A percentile compares a stretch with the other conserved stretches of the same genome.
These are phyloP conservation scores for Rhinichthys klamathensis DNA, from an alignment of 2,113 vertebrate species.

Conservation along the genomic window DNA sequence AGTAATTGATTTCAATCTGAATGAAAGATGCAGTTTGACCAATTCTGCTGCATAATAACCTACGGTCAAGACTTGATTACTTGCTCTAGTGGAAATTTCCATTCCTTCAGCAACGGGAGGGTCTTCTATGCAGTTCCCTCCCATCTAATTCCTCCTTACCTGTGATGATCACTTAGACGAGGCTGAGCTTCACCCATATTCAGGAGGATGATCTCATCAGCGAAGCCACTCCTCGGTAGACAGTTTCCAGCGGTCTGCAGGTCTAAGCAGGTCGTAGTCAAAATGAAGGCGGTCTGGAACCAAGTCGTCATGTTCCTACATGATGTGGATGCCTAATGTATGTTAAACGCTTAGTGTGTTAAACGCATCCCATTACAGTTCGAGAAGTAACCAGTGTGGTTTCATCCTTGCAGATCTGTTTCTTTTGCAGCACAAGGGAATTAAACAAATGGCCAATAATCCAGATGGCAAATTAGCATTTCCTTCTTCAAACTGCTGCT, in stretches of 20 bases:
- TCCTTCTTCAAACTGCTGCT: constrained; percentile 60
- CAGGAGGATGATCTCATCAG: constrained; percentile 29
- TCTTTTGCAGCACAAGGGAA: constrained; percentile 33
- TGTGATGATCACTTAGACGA: constrained; percentile 53
- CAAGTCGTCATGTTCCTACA: background rate
- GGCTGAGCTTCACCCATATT: constrained; percentile 35
- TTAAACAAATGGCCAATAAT: constrained; percentile 42
- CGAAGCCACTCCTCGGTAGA: constrained; percentile 39
- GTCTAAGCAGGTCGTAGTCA: constrained; percentile 20
- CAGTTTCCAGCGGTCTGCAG: constrained; percentile 23
- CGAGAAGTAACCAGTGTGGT: background rate
- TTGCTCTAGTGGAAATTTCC: constrained; percentile 79
- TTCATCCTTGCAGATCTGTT: background rate
- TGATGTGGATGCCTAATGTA: background rate
- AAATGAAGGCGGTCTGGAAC: background rate
- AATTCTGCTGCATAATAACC: background rate
- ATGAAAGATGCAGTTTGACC: background rate
- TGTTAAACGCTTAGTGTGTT: background rate
- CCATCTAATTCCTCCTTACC: constrained; percentile 73
- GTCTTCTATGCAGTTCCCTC: constrained; percentile 66
- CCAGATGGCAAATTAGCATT: constrained; percentile 81
- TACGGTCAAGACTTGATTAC: background rate
- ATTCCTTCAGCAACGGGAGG: constrained; percentile 67
- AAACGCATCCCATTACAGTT: background rate
- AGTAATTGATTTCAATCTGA: background rate